Base-by-base conservation (phyloP, 2,888 invertebrate genomes). In the Blastobasis lacticolella region DNA sequence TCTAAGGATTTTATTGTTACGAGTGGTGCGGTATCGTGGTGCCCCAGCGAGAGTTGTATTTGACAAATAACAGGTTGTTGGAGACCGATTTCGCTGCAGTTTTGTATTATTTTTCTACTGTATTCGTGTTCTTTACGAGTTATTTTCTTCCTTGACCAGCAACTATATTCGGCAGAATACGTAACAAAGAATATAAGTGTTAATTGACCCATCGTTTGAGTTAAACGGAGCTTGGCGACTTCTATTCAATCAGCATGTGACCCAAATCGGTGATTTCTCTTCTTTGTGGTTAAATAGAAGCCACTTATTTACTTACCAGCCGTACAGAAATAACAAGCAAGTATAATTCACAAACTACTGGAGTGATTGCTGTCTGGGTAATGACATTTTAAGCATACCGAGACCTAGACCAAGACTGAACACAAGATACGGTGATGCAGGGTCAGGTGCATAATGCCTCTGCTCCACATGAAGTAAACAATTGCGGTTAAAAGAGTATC, bases 41-140 rank as follows among this genome's bases (percentile, higher is more conserved):
- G 81, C 74, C 65, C 69, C 67, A 62, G 63, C 60, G 71, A 80
- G 75, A 79, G 76, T 76, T 77, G 75, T 81, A 73, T 81, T 81
- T 83, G 79, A 78, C 81, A 83, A 84, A 86, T 87, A 86, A 87
- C 87, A 87, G 88, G 87, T 88, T 87, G 88, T 86, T 78, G 81
- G 71, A 86, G 78, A 81, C 85, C 86, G 85, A 87, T 84, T 80
- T 82, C 78, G 72, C 75, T 81, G 64, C 67, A 76, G 73, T 78
- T 77, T 80, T 75, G 70, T 78, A 70, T 62, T 61, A 71, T 64
- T 66, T 71, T 69, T 69, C 72, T 78, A 75, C 78, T 80, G 23
- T 23, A 23, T 23, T 23, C 23, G 55, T 53, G 64, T 67, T 58
- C 54, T 66, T 61, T 61, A 61, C 57, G 60, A 59, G 61, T 55